Evolutionary conservation across 2,113 vertebrate species (phyloP), one percentile per base, ranked within the genome.

Genomic region (Sinocyclocheilus anophthalmus): DNA sequence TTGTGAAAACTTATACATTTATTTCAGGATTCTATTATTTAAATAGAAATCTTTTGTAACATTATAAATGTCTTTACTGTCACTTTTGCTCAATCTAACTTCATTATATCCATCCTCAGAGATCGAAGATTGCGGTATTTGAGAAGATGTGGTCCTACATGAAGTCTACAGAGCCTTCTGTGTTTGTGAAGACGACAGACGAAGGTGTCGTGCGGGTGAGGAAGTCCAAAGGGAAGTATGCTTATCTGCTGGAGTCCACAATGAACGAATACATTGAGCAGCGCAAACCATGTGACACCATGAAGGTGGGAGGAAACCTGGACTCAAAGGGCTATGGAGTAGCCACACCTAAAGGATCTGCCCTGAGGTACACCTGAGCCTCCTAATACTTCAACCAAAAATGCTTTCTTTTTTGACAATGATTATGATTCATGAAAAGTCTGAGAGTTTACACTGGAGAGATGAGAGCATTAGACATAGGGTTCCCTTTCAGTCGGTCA

Each of bases 91-190:
- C 30, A 72, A 22, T 30, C 22, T 20, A 30, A 8, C 79, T 81
- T 55, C 30, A 45, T 26, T 30, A 14, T 1, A 89, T 86, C 91
- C 86, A 5, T 86, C 30, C 0, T 0, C 90, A 99, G 98, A 93
- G 97, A 88, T 99, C 98, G 84, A 99, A 99, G 95, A 99, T 99
- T 5, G 98, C 96, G 0, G 98, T 99, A 75, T 99, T 99, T 86
- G 98, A 99, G 94, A 99, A 99, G 95, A 99, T 99, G 98, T 99
- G 98, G 98, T 99, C 98, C 0, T 99, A 99, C 93, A 99, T 99
- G 98, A 96, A 97, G 87, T 97, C 97, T 18, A 96, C 98, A 0
- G 98, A 99, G 63, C 97, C 98, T 3, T 95, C 98, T 0, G 97
- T 99, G 91, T 99, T 99, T 78, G 97, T 99, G 88, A 97, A 97